Base-by-base conservation (phyloP, 2,113 vertebrate species). In the Xyrauchen texanus region DNA sequence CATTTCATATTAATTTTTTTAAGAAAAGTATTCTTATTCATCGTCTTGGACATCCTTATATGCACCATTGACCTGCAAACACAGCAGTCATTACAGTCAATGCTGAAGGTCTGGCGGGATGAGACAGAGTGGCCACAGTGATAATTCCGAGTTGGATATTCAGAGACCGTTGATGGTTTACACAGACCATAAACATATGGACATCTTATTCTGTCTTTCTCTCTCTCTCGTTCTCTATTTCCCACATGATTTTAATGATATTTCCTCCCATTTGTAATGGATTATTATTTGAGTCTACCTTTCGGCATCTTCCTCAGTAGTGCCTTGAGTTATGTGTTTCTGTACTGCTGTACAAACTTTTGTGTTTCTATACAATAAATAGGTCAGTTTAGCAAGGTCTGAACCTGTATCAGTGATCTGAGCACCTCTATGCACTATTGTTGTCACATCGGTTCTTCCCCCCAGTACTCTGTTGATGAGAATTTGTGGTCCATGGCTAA, bases 151-250 rank as follows among this genome's bases (percentile, higher is more conserved):
- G 88, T 88, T 86, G 90, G 90, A 92, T 87, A 91, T 88, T 92
- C 88, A 88, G 87, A 75, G 86, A 81, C 85, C 89, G 89, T 91
- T 89, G 87, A 92, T 91, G 90, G 90, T 92, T 93, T 92, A 92
- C 88, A 89, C 90, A 90, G 89, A 88, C 92, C 89, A 89, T 93
- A 94, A 92, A 91, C 92, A 91, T 93, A 88, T 91, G 91, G 89
- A 85, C 87, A 89, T 62, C 83, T 87, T 85, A 87, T 87, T 90
- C 60, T 79, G 52, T 72, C 52, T 78, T 55, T 74, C 64, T 61
- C 10, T 5, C 6, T 90, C 60, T 79, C 58, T 72, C 52, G 75
- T 55, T 74, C 64, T 61, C 10, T 5, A 3, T 4, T 80, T 80
- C 74, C 73, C 78, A 78, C 61, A 61, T 34, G 42, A 57, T 84